Conservation (phyloP, 2,888 invertebrate genomes). For the Melanotus villosus region DNA sequence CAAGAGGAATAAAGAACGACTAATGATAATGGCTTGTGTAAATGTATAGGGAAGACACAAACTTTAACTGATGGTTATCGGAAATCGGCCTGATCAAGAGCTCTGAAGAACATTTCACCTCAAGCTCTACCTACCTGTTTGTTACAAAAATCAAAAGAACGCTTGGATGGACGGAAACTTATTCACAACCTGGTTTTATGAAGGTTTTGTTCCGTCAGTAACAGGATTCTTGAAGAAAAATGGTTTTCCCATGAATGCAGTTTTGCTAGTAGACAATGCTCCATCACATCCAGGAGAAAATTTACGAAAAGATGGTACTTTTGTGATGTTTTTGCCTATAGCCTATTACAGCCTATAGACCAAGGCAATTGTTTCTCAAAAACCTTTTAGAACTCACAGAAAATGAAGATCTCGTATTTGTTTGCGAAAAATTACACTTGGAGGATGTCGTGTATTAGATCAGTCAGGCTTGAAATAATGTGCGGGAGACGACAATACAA, state of each 20-base stretch:
- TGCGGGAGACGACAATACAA: constrained; percentile 11
- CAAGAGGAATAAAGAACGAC: constrained; percentile 50
- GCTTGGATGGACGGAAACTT: constrained; percentile 33
- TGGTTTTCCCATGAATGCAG: constrained; percentile 2
- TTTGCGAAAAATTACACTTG: constrained; percentile 16
- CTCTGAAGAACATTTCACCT: constrained; percentile 49
- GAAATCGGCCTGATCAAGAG: constrained; percentile 49
- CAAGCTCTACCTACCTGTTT: constrained; percentile 47
- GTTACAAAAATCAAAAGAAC: constrained; percentile 37
- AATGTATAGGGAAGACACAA: constrained; percentile 49
- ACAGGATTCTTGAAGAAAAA: constrained; percentile 16
- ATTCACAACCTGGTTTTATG: constrained; percentile 24
- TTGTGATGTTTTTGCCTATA: background rate
- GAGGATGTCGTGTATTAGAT: constrained; percentile 23
- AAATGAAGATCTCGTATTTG: background rate
- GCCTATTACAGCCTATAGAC: no score
- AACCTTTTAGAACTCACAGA: constrained; percentile 2
- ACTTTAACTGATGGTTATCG: constrained; percentile 47
- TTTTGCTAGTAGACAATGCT: constrained; percentile 34
- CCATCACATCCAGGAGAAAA: constrained; percentile 14
- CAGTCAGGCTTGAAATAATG: constrained; percentile 2
- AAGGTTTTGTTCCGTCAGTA: constrained; percentile 27
- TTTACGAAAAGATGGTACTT: background rate
- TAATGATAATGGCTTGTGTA: no score
- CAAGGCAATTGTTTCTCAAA: background rate